Evolutionary conservation across 2,888 invertebrate genomes (phyloP), one percentile per base, ranked within the genome.

Genomic region (Sesia apiformis): DNA sequence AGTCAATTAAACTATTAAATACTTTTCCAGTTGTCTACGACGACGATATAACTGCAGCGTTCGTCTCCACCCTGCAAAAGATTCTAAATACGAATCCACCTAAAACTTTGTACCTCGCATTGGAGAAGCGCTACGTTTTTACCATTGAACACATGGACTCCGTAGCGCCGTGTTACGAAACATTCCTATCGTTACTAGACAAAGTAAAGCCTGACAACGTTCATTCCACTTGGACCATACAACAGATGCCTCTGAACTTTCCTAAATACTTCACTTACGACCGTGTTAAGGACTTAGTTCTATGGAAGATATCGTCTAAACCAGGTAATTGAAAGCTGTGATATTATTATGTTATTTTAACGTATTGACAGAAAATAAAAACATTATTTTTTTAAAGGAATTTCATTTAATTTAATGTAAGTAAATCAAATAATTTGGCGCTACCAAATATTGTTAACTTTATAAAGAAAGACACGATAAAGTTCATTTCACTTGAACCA

Each of bases 41-140:
- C 71, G 94, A 96, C 67, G 91, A 92, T 61, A 91, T 97, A 55
- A 96, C 96, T 0, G 93, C 94, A 58, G 94, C 93, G 0, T 96
- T 97, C 70, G 90, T 97, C 3, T 80, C 90, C 38, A 94, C 95
- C 0, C 81, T 96, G 60, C 91, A 92, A 61, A 92, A 91, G 70
- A 87, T 96, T 46, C 78, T 96, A 8, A 87, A 89, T 58, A 82
- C 85, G 3, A 83, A 91, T 4, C 89, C 91, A 6, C 82, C 85
- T n/a, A 94, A 93, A 74, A 90, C 85, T 0, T 80, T 95, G 38
- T 95, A 93, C 67, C 86, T 97, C 40, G 95, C 96, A 3, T 70
- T 97, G 61, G 97, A 97, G 74, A 96, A 96, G 74, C 93, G 97
- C 53, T 97, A 93, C 76, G 96, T 97, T 4, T 97, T 97, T 70